A percentile compares a stretch with the other conserved stretches of the same genome.
phyloP scores from a whole-genome alignment of 2,113 vertebrate genomes.

The Mixornis gularis region DNA sequence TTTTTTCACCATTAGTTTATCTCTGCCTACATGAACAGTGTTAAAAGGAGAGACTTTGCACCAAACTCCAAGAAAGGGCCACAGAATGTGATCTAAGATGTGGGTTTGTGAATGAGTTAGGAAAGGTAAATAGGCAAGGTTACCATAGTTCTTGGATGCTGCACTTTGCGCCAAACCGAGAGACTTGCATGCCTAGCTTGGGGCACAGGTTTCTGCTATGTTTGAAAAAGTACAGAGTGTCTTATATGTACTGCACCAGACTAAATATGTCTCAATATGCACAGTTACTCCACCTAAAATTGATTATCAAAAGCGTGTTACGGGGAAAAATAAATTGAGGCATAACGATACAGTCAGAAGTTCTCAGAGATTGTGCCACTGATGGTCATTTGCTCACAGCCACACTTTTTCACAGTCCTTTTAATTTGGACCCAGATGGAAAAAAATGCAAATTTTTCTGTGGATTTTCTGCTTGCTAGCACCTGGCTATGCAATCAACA shows the following conservation, averaged over 20 bases:
- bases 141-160: not conserved
- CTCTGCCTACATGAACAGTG: accelerated
- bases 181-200: not conserved
- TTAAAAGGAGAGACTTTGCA: not conserved
- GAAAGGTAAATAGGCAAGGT: not conserved
- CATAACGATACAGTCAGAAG: not conserved
- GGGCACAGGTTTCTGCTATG: not conserved
- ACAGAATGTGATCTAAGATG: not conserved
- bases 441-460: not conserved
- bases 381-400: not conserved
- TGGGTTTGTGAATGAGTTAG: not conserved
- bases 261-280: not conserved
- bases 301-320: not conserved
- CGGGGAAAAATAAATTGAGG: not conserved
- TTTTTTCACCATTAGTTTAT: not conserved
- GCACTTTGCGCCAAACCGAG: accelerated
- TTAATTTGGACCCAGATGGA: accelerated
- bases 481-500: not conserved
- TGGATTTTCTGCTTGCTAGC: not conserved
- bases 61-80: not conserved
- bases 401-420: not conserved
- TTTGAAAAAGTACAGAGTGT: not conserved
- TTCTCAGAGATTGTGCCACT: not conserved
- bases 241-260: accelerated
- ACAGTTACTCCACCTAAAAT: not conserved